Conservation (phyloP, 2,113 vertebrate species). For the Microcebus murinus region DNA sequence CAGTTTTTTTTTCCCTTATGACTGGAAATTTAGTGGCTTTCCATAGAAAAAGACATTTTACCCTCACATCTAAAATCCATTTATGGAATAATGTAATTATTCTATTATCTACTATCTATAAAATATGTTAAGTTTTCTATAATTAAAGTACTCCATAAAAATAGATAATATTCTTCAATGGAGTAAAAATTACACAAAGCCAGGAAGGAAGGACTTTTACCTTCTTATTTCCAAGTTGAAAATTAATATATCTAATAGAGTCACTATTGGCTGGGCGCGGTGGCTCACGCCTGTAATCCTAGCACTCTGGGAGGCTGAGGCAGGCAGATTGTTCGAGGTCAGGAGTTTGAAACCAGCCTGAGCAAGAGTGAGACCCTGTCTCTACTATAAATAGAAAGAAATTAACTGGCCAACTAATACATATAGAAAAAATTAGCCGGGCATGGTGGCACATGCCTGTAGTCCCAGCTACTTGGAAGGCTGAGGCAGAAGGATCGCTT, state of each 20-base stretch:
- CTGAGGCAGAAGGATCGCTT: too few relatives aligned
- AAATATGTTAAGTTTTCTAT: background rate
- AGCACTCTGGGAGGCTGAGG: too few relatives aligned
- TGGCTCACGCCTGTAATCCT: too few relatives aligned
- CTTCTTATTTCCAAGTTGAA: background rate
- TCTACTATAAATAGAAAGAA: too few relatives aligned
- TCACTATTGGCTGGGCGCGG: background rate
- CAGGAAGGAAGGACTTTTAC: background rate
- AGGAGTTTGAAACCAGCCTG: too few relatives aligned
- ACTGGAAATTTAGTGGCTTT: background rate
- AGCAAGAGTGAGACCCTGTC: too few relatives aligned
- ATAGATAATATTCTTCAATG: background rate
- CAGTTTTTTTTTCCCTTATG: background rate
- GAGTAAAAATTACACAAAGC: background rate
- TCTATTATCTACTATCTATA: background rate
- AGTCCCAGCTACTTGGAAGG: too few relatives aligned
- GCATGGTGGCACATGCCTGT: too few relatives aligned
- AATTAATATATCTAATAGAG: background rate
- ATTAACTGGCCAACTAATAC: too few relatives aligned
- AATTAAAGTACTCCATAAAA: conserved; percentile 19
- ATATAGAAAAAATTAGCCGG: too few relatives aligned
- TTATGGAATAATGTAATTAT: conserved; percentile 18
- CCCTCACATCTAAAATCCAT: background rate
- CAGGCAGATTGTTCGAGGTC: too few relatives aligned
- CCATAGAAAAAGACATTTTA: background rate